These are phyloP conservation scores for Popillia japonica DNA, from an alignment of 1,140 invertebrate species.

Conservation along the genomic window DNA sequence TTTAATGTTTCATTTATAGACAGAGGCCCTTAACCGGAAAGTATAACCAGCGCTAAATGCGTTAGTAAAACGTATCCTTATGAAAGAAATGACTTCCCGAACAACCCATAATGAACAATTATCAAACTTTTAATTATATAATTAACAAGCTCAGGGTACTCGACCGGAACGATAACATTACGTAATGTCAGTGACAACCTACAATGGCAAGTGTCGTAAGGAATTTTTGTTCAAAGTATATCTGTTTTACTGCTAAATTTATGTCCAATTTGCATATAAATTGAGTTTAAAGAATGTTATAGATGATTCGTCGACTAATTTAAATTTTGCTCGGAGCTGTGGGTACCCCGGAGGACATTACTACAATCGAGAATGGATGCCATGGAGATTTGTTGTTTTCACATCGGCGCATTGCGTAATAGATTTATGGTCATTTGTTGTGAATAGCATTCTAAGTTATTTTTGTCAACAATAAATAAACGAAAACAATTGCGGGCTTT, in stretches of 20 bases:
- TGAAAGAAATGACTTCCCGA: neutral
- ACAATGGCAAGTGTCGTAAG: neutral
- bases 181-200: neutral
- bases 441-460: neutral
- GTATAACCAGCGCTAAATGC: too few species aligned
- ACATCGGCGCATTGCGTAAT: neutral
- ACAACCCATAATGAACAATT: neutral
- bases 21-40: too few species aligned
- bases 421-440: constrained; percentile 3
- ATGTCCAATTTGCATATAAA: constrained; percentile 33
- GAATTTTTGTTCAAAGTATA: constrained; percentile 21
- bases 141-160: neutral
- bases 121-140: constrained; percentile 22
- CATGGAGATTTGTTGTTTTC: constrained; percentile 6
- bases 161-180: constrained; percentile 14
- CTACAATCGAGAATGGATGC: neutral
- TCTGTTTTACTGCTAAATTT: constrained; percentile 31
- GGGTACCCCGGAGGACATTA: neutral
- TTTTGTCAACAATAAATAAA: neutral
- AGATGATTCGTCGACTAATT: constrained; percentile 29
- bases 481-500: too few species aligned
- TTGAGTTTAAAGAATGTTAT: constrained; percentile 32
- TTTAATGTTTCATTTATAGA: too few species aligned
- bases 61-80: too few species aligned
- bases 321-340: neutral